Base-by-base conservation (phyloP, 2,888 invertebrate species). In the Lampropteryx suffumata region DNA sequence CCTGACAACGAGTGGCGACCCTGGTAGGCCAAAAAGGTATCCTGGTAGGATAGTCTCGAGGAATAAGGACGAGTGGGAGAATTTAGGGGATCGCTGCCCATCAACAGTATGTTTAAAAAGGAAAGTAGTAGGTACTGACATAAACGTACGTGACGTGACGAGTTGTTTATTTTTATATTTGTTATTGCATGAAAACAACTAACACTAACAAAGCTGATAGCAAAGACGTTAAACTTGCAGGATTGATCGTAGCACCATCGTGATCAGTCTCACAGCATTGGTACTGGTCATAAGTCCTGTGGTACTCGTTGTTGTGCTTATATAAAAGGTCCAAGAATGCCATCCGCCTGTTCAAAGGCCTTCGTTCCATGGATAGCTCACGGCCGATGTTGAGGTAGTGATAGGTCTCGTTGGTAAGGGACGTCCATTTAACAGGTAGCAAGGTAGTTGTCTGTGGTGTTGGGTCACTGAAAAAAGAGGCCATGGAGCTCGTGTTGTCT, bases 321-420 rank as follows among this genome's bases (percentile, higher is more conserved):
- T 67, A 76, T 46, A 80, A 76, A 2, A 78, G 55, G 12, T 80
- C 67, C 73, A 75, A 76, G 50, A 76, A 80, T 0, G 78, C 67
- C 67, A 79, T 69, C 35, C 79, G 63, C 1, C 60, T 37, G 12
- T 71, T 61, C 6, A 65, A 65, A 6, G 75, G 75, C 36, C 71
- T 62, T 1, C 55, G 66, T 2, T 51, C 60, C 17, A 72, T 44
- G 10, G 44, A 49, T 1, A 81, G 29, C 0, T 69, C 57, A 0
- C 55, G 27, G 26, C 65, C 67, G 26, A 81, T 75, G 27, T 63
- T 60, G 26, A 80, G 39, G 35, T 66, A 79, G 26, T 58, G 57
- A 11, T 59, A 64, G 0, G 39, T 42, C 1, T 62, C 59, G 1
- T 51, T 48, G 1, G 63, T 64, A 0, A 73, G 10, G 0, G 76